A percentile compares a stretch with the other conserved stretches of the same genome.
These are phyloP conservation scores for Neotoxoptera formosana DNA, from an alignment of 1,140 invertebrate species.

Conservation along the genomic window DNA sequence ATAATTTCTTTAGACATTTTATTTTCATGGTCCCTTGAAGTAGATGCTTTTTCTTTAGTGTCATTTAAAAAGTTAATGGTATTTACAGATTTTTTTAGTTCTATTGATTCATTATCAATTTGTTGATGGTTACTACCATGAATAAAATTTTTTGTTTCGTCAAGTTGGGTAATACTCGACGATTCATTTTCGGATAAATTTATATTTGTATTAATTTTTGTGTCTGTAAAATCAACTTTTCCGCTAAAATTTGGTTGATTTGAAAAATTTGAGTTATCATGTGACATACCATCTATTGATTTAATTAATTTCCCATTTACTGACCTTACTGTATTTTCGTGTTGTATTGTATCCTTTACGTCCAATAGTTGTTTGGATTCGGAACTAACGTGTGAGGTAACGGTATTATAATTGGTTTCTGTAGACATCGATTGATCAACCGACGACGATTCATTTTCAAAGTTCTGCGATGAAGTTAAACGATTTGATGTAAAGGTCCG, in stretches of 20 bases:
- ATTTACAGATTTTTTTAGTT: not conserved
- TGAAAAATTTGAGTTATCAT: not conserved
- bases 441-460: not conserved
- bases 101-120: not conserved
- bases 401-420: not conserved
- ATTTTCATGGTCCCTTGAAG: not conserved
- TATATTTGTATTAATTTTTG: not conserved
- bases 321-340: slow-evolving; percentile 38
- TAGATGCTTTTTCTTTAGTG: not conserved
- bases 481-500: not conserved
- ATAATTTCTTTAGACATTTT: not conserved
- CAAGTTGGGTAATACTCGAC: not conserved
- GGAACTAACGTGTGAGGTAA: not conserved
- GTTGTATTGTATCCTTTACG: not conserved
- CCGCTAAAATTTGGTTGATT: not conserved
- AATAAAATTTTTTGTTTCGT: not conserved
- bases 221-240: not conserved
- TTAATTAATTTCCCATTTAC: slow-evolving; percentile 59
- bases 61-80: not conserved
- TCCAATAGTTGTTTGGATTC: not conserved
- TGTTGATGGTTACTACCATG: not conserved
- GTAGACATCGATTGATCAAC: not conserved
- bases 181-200: not conserved
- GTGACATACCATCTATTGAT: not conserved
- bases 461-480: not conserved